Evolutionary conservation across 1,140 invertebrate genomes (phyloP).

Genomic region (Gyrodactylus salaris): DNA sequence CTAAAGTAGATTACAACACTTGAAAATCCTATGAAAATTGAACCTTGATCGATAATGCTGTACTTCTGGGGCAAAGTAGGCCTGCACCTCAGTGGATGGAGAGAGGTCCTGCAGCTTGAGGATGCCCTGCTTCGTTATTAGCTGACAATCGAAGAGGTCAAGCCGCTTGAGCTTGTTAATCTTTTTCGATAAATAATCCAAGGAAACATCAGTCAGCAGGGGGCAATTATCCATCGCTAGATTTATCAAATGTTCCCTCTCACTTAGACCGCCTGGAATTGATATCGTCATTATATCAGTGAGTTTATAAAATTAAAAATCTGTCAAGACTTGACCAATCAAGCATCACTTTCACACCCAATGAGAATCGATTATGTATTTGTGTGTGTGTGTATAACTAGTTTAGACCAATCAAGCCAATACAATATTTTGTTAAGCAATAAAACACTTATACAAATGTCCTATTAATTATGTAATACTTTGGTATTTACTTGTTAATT

Average conservation of each 20-base stretch:
- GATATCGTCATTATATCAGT: too few relatives aligned
- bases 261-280: not conserved
- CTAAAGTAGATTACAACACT: not conserved
- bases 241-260: not conserved
- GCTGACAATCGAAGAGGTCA: slow-evolving; percentile 2
- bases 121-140: not conserved
- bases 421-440: too few relatives aligned
- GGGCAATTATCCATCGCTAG: slow-evolving; percentile 5
- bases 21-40: not conserved
- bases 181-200: slow-evolving; percentile 1
- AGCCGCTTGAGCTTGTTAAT: not conserved
- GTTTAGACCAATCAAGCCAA: too few relatives aligned
- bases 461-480: too few relatives aligned
- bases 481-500: not conserved
- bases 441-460: too few relatives aligned
- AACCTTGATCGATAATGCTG: not conserved
- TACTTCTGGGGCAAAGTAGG: not conserved
- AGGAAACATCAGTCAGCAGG: slow-evolving; percentile 1
- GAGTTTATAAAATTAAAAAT: too few relatives aligned
- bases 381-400: too few relatives aligned
- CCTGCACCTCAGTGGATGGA: not conserved
- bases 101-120: not conserved
- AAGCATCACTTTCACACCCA: too few relatives aligned
- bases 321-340: too few relatives aligned
- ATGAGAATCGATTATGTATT: too few relatives aligned